These are phyloP conservation scores for Nipponia nippon DNA, from an alignment of 2,113 vertebrate genomes.

Conservation along the genomic window DNA sequence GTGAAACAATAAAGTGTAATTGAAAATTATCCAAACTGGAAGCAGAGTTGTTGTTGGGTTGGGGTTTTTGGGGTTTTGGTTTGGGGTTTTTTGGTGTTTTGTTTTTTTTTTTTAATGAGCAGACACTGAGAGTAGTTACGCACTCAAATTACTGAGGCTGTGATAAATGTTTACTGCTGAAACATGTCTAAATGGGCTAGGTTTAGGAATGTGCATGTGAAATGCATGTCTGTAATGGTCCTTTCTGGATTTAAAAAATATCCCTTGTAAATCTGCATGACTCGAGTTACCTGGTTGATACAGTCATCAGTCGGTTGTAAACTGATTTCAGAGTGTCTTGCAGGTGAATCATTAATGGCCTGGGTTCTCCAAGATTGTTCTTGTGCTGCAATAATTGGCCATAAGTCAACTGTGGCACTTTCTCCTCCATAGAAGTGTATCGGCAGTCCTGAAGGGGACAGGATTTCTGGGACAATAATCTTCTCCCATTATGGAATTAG, in stretches of 20 bases:
- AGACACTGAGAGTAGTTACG: background rate
- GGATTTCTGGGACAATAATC: no score
- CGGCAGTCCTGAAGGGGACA: no score
- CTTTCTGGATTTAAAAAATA: background rate
- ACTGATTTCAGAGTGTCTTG: no score
- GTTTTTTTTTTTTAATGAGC: background rate
- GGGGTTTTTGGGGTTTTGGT: background rate
- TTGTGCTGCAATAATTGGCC: no score
- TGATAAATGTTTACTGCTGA: background rate
- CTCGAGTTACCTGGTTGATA: no score
- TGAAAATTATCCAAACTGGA: background rate
- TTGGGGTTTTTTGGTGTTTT: background rate
- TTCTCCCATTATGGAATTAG: no score
- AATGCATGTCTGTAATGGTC: rapidly evolving
- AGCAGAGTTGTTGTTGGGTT: background rate
- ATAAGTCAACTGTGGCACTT: no score
- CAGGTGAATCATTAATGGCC: no score
- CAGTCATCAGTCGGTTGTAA: no score
- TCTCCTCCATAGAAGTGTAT: no score
- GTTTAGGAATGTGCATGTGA: background rate
- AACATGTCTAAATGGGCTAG: background rate
- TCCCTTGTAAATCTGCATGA: no score
- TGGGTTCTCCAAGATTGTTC: no score
- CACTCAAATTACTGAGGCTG: background rate
- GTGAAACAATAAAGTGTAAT: background rate